Evolutionary conservation across 2,113 vertebrate species (phyloP).

Genomic region (Desmodus rotundus): DNA sequence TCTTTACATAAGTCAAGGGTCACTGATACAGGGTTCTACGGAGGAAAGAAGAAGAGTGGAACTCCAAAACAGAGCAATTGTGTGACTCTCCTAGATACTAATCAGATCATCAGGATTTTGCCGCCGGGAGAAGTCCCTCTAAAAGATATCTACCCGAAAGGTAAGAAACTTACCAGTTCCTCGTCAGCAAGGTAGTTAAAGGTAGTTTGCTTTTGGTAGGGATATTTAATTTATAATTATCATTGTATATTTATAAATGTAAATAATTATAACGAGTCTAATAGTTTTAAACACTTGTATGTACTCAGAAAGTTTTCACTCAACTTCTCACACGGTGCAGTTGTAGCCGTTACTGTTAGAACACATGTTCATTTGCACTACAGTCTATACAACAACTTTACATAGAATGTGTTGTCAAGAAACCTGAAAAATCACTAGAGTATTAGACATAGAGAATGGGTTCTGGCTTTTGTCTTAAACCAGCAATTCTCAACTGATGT

Average conservation of each 20-base stretch:
- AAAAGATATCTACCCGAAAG: constrained; percentile 93
- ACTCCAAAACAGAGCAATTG: constrained; percentile 87
- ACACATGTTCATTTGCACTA: not conserved
- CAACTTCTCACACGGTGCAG: not conserved
- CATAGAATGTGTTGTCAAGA: not conserved
- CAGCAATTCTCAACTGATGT: not conserved
- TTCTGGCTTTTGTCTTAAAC: not conserved
- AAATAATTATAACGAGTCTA: not conserved
- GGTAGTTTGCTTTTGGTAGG: not conserved
- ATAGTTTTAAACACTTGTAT: not conserved
- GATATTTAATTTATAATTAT: not conserved
- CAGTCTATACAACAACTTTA: not conserved
- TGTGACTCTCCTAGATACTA: constrained; percentile 86
- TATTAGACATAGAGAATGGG: not conserved
- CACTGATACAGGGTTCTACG: constrained; percentile 83
- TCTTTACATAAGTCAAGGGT: constrained; percentile 76
- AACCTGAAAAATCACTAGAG: not conserved
- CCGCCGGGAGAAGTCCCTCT: constrained; percentile 90
- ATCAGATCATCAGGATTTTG: constrained; percentile 92
- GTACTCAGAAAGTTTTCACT: not conserved
- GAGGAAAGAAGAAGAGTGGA: constrained; percentile 73
- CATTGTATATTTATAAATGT: not conserved
- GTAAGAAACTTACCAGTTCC: constrained; percentile 79
- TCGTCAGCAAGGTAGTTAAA: not conserved
- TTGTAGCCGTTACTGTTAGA: not conserved